Evolutionary conservation across 2,888 invertebrate species (phyloP).

Genomic region (Aleiodes alternator): DNA sequence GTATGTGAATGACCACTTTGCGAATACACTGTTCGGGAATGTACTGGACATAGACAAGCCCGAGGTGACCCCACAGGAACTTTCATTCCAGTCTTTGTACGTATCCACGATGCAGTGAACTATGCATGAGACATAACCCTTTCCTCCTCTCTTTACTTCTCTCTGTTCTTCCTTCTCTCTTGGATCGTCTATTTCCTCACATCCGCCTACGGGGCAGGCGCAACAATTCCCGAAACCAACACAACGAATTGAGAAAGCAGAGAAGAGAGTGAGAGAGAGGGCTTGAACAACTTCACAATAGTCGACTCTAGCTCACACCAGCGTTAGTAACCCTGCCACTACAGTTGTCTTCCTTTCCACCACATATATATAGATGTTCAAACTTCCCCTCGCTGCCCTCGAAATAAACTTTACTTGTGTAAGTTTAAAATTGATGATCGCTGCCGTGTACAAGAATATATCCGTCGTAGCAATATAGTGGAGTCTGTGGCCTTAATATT

Average conservation of each 20-base stretch:
- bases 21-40: neutral
- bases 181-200: constrained; percentile 34
- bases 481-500: constrained; percentile 49
- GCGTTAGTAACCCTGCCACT: neutral
- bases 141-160: constrained; percentile 45
- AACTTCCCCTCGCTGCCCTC: constrained; percentile 32
- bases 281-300: constrained; percentile 67
- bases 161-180: constrained; percentile 25
- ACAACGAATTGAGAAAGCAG: constrained; percentile 45
- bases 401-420: constrained; percentile 66
- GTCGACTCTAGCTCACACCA: constrained; percentile 53
- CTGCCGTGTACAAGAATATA: constrained; percentile 59
- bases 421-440: constrained; percentile 70
- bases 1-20: constrained; percentile 15
- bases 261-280: constrained; percentile 1
- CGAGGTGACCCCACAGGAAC: constrained; percentile 26
- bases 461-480: constrained; percentile 48
- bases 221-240: constrained; percentile 42
- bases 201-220: constrained; percentile 36
- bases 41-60: constrained; percentile 3
- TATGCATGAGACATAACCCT: constrained; percentile 54
- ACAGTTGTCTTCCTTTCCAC: constrained; percentile 27
- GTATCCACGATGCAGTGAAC: constrained; percentile 49
- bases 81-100: constrained; percentile 42
- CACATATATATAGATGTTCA: constrained; percentile 21